Evolutionary conservation across 2,797 vertebrate species (phyloP), one percentile per base, ranked within the genome.

Genomic region (Paguma larvata): DNA sequence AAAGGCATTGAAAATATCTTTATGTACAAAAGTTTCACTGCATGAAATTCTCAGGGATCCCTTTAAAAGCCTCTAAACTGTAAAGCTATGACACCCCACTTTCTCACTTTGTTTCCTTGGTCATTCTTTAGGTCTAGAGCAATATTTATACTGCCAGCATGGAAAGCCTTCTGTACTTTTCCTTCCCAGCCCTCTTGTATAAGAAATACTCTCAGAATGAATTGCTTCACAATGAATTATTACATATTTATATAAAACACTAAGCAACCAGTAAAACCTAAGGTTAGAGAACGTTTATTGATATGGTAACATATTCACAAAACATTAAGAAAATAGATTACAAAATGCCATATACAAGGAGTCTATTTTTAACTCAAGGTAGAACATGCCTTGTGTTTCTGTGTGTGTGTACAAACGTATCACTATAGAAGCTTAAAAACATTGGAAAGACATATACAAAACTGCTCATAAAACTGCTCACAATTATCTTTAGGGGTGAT

Each of bases 271-370:
- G 53, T 38, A 80, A 90, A 90, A 82, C 6, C 70, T 51, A 79
- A 67, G 38, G 23, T 94, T 95, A 85, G 51, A 95, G 11, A 89
- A 96, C 46, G 30, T 97, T 96, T 98, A 95, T 95, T 97, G 15
- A 63, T 63, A 83, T 44, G 65, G 32, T 53, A 86, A 95, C n/a
- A 77, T 53, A 79, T 27, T 59, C 75, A 96, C 25, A 93, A 73
- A 70, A 94, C 72, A 85, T n/a, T 68, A 48, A 77, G 32, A 92
- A 96, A 92, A 94, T 82, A 90, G 75, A 32, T 34, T 93, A 93
- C 27, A 97, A 95, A 97, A 95, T 11, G 44, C 1, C 48, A 88
- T 84, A 91, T 83, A 95, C 12, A 94, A 51, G 30, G 16, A 89
- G 7, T 46, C 27, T 21, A 27, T 16, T 70, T 96, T 82, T 68